Conservation (phyloP, 2,113 vertebrate species). For the Calidris pygmaea region DNA sequence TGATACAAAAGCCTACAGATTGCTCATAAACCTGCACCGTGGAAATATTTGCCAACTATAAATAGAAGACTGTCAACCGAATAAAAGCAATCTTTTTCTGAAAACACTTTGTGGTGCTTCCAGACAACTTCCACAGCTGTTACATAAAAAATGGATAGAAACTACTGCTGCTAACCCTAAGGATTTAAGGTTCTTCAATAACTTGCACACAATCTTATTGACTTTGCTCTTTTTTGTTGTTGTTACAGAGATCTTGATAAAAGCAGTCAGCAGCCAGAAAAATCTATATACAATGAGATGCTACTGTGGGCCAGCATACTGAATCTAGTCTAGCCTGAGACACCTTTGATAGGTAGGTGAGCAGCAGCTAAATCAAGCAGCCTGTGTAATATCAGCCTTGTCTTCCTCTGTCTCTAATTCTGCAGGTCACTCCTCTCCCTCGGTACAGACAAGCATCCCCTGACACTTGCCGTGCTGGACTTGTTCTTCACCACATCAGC, state of each 20-base stretch:
- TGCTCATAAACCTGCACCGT: background rate
- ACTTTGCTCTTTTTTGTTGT: background rate
- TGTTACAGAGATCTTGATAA: background rate
- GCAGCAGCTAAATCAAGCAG: slow-evolving; percentile 10
- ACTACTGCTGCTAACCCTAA: background rate
- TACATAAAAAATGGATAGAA: slow-evolving; percentile 17
- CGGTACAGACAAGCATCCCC: background rate
- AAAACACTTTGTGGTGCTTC: background rate
- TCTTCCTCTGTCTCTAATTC: background rate
- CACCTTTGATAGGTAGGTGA: background rate
- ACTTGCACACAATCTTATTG: background rate
- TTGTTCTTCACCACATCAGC: background rate
- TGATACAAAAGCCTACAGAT: background rate
- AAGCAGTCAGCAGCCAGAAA: slow-evolving; percentile 27
- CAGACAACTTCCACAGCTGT: background rate
- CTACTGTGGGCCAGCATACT: background rate
- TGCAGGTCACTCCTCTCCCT: background rate
- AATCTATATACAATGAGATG: slow-evolving; percentile 19
- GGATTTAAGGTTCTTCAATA: slow-evolving; percentile 24
- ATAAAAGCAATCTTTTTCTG: slow-evolving; percentile 31
- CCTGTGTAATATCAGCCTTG: background rate
- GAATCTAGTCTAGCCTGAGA: background rate
- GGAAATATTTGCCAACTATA: slow-evolving; percentile 44
- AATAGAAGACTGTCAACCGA: slow-evolving; percentile 27
- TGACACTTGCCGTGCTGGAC: background rate